These are phyloP conservation scores for Andrena bucephala DNA, from an alignment of 2,888 invertebrate species.

Conservation along the genomic window DNA sequence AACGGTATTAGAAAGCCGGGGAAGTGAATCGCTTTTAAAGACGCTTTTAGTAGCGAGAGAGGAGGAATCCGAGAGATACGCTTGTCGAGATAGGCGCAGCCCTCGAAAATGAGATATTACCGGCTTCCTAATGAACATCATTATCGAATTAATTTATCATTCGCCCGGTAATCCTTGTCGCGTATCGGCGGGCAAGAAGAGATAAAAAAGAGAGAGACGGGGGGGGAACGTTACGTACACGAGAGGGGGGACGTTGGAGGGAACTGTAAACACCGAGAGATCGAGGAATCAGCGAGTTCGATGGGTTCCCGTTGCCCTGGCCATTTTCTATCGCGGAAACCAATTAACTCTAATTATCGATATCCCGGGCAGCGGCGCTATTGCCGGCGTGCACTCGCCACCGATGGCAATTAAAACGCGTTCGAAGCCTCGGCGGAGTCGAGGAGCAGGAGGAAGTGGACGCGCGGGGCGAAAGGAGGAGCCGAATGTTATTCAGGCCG, in stretches of 20 bases:
- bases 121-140: conserved; percentile 47
- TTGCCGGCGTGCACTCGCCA: conserved; percentile 7
- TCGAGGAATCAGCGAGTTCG: conserved; percentile 28
- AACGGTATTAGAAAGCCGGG: conserved; percentile 11
- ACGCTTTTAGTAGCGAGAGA: not conserved
- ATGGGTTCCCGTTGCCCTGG: conserved; percentile 5
- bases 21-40: not conserved
- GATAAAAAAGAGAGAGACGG: not conserved
- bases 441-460: not conserved
- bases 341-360: conserved; percentile 60
- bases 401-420: conserved; percentile 56
- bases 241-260: not conserved
- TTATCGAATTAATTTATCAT: conserved; percentile 59
- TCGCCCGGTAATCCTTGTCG: conserved; percentile 31
- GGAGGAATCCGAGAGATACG: conserved; percentile 39
- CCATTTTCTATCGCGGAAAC: conserved; percentile 53
- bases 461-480: not conserved
- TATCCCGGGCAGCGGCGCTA: conserved; percentile 49
- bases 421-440: conserved; percentile 11
- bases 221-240: not conserved
- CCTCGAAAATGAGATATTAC: conserved; percentile 35
- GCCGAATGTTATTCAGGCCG: conserved; percentile 1
- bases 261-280: conserved; percentile 27
- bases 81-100: conserved; percentile 29
- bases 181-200: not conserved